Conservation (phyloP, 2,888 invertebrate species). For the Calameuta idolon region DNA sequence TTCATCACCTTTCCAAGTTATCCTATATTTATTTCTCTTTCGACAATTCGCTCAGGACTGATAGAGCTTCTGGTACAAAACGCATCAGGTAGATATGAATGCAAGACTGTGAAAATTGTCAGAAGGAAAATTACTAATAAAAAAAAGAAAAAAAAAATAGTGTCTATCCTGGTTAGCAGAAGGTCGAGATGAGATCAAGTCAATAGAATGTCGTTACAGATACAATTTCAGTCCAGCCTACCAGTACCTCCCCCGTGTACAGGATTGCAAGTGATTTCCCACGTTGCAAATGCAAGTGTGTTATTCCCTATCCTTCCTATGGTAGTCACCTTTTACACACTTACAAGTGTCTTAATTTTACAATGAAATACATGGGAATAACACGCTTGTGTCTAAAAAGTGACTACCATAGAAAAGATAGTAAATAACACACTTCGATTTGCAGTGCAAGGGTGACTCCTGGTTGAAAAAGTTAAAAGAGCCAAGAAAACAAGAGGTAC, state of each 20-base stretch:
- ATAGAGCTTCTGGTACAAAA: neutral
- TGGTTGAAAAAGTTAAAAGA: neutral
- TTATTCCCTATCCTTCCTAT: too few species aligned
- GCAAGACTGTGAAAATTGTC: neutral
- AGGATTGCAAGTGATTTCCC: neutral
- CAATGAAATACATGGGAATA: too few species aligned
- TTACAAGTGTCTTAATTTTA: too few species aligned
- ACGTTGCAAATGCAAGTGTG: too few species aligned
- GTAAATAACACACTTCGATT: too few species aligned
- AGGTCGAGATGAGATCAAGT: neutral
- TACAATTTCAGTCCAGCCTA: neutral
- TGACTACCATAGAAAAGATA: too few species aligned
- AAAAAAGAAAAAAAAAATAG: neutral
- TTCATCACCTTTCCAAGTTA: neutral
- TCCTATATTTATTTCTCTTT: neutral
- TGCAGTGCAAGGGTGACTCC: neutral
- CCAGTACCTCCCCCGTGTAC: neutral
- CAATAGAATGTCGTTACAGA: neutral
- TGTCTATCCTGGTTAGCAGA: neutral
- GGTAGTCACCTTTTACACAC: too few species aligned
- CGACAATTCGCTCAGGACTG: neutral
- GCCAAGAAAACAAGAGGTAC: neutral
- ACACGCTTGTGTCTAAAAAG: too few species aligned
- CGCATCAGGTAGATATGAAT: neutral
- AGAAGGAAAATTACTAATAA: neutral